phyloP scores from a whole-genome alignment of 2,888 invertebrate species.

The Corbicula japonica region DNA sequence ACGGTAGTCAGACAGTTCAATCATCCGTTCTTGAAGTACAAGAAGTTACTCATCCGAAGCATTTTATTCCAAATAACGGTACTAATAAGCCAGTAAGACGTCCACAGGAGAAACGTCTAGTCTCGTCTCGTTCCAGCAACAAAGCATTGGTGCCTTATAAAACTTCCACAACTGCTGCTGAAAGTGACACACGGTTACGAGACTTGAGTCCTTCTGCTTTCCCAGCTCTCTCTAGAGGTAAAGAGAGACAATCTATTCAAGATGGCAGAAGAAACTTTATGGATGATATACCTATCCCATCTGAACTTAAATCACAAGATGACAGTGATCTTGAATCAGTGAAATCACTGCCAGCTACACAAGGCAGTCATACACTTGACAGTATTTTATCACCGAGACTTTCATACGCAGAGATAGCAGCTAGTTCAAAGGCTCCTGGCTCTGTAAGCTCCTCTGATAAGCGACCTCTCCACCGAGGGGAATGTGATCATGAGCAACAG shows the following conservation, averaged over 20 bases:
- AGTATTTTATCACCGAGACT: constrained; percentile 66
- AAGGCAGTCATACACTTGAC: constrained; percentile 55
- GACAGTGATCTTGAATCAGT: constrained; percentile 84
- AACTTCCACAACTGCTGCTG: constrained; percentile 45
- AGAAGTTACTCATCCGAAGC: constrained; percentile 41
- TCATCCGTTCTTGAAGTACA: constrained; percentile 31
- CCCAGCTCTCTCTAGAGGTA: constrained; percentile 75
- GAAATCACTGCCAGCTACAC: constrained; percentile 81
- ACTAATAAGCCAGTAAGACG: constrained; percentile 46
- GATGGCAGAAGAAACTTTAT: constrained; percentile 80
- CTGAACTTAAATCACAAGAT: constrained; percentile 73
- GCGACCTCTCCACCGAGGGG: constrained; percentile 41
- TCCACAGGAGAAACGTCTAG: constrained; percentile 57
- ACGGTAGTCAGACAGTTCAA: constrained; percentile 54
- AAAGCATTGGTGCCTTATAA: constrained; percentile 47
- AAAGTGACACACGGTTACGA: constrained; percentile 58
- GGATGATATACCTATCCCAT: constrained; percentile 76
- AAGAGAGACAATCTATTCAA: constrained; percentile 61
- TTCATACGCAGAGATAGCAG: constrained; percentile 83
- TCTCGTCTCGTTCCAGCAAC: constrained; percentile 34
- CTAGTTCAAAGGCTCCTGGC: constrained; percentile 64
- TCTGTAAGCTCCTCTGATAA: constrained; percentile 30
- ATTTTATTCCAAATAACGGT: constrained; percentile 50
- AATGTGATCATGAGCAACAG: constrained; percentile 63
- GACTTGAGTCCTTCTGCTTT: constrained; percentile 83